phyloP scores from a whole-genome alignment of 1,140 invertebrate species.

The Chionoecetes opilio region DNA sequence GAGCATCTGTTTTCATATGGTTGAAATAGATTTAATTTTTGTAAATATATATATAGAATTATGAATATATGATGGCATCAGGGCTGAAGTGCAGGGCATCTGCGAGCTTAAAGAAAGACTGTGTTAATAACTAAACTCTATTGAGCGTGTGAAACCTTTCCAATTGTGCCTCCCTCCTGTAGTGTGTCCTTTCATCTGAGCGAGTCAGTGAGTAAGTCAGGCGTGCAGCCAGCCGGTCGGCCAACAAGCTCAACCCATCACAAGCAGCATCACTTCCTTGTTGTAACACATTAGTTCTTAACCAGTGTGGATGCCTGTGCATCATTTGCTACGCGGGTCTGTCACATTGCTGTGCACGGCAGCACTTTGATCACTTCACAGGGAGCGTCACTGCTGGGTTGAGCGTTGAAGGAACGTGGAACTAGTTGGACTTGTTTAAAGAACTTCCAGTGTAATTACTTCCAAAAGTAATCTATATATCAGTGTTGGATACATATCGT shows the following conservation, averaged over 20 bases:
- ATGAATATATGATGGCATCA: constrained; percentile 72
- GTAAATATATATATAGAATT: constrained; percentile 69
- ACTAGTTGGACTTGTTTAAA: background rate
- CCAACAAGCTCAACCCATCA: background rate
- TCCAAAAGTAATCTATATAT: constrained; percentile 60
- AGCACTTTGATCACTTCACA: background rate
- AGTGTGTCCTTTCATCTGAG: constrained; percentile 10
- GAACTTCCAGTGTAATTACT: constrained; percentile 49
- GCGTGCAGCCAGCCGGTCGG: background rate
- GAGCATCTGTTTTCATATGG: constrained; percentile 54
- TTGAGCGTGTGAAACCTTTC: constrained; percentile 68
- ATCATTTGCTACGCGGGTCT: background rate
- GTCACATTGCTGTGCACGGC: background rate
- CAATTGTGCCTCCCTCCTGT: constrained; percentile 37
- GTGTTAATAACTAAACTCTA: constrained; percentile 39
- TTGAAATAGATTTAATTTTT: constrained; percentile 70
- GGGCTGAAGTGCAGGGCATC: constrained; percentile 53
- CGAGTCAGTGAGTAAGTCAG: background rate
- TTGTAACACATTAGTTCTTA: background rate
- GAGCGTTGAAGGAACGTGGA: background rate
- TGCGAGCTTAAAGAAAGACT: constrained; percentile 64
- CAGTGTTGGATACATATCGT: constrained; percentile 78
- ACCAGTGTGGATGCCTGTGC: background rate
- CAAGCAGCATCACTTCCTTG: background rate
- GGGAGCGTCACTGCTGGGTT: background rate